Base-by-base conservation (phyloP, 2,113 vertebrate species). In the Leptobrachium ailaonicum region DNA sequence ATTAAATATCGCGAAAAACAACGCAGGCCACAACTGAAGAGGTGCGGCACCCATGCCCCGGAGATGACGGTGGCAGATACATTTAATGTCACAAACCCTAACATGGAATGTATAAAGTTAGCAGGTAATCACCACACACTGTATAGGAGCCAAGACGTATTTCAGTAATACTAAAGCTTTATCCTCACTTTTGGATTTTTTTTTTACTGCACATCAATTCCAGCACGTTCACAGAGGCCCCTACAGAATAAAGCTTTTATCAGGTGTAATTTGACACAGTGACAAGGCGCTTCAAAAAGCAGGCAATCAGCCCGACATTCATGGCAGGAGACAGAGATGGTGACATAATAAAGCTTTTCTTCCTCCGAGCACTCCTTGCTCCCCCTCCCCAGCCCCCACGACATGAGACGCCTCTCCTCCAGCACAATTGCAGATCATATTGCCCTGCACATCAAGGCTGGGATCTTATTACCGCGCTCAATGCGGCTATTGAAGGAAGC, bases 401-500 rank as follows among this genome's bases (percentile, higher is more conserved):
- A 32, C 20, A 32, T 32, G 20, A 32, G 20, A 32, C 20, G 20
- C 62, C 40, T 20, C 3, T 40, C 62, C 62, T 66, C 47, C 12
- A 41, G 64, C 64, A 71, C 75, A 69, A 77, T 2, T 11, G 50
- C 41, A 66, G 78, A 75, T 81, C 79, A 67, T 66, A 41, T 75
- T 80, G 66, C 79, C 75, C 64, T 69, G 53, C 66, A 74, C 66
- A 81, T 81, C 64, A 81, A 75, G 64, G 79, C 53, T 69, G 7
- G 72, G 64, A 74, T 81, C 79, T 54, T 68, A 63, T 81, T 81
- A 81, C 79, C 71, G 67, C 64, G 69, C 71, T 81, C 64, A 81
- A 81, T 81, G 66, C 79, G 67, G 79, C 79, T 81, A 74, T 75
- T 81, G 79, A 81, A 75, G 60, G 68, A 60, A 74, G 79, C 72